These are phyloP conservation scores for Colletes gigas DNA, from an alignment of 1,140 invertebrate genomes.

Conservation along the genomic window DNA sequence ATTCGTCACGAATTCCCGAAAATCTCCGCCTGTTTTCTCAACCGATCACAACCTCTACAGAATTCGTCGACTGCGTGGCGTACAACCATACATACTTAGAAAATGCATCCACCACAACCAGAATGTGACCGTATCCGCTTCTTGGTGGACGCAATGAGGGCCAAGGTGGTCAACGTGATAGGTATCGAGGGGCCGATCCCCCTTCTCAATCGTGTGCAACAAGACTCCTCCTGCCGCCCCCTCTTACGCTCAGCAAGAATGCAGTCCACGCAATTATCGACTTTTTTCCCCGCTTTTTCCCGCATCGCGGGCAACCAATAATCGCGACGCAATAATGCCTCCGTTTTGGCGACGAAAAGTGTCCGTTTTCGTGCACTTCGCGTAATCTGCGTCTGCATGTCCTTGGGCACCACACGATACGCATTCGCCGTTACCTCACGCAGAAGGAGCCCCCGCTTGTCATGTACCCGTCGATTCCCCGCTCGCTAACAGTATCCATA, in stretches of 20 bases:
- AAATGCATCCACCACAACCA: background rate
- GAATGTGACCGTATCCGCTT: background rate
- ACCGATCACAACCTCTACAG: background rate
- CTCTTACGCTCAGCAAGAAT: background rate
- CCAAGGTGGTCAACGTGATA: background rate
- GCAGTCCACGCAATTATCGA: background rate
- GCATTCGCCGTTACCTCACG: background rate
- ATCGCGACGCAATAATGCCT: background rate
- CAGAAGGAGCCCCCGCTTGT: background rate
- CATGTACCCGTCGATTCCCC: background rate
- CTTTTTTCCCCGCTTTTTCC: background rate
- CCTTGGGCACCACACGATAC: background rate
- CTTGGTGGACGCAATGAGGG: background rate
- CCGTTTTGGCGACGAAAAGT: background rate
- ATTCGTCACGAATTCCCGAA: background rate
- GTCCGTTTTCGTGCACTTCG: background rate
- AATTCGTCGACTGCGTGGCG: background rate
- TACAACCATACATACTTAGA: slow-evolving; percentile 7
- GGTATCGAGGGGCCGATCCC: background rate
- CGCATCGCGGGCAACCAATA: background rate
- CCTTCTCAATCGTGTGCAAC: background rate
- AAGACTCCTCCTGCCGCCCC: background rate
- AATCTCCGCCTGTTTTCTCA: background rate
- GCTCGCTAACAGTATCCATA: background rate
- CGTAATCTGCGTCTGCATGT: background rate